Base-by-base conservation (phyloP, 2,888 invertebrate genomes). In the Volucella zonaria region DNA sequence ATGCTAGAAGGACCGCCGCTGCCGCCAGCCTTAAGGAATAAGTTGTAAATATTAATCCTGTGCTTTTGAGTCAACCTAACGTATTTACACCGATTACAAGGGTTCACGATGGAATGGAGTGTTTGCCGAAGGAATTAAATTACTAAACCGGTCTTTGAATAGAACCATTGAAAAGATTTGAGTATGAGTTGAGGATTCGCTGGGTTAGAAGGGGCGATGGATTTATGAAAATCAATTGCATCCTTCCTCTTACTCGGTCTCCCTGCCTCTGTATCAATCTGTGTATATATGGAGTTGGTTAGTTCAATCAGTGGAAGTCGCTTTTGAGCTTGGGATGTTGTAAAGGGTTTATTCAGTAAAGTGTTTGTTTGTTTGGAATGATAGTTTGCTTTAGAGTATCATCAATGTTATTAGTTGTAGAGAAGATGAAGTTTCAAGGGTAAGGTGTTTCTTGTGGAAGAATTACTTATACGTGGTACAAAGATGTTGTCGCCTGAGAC, bases 81-180 rank as follows among this genome's bases (percentile, higher is more conserved):
- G 49, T 74, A 75, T 83, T 79, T 83, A 68, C 70, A 70, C 43
- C 74, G 64, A 66, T 78, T 79, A 70, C 64, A 79, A 61, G 75
- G 75, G 23, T 71, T 75, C 80, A 80, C 45, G 40, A 18, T 40
- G 49, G 62, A 18, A 54, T 9, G n/a, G 40, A 40, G 49, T 56
- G 64, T 79, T 61, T 71, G 61, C 51, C 64, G 38, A 71, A 31
- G 61, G 75, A 75, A 80, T 80, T 83, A 80, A 76, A 83, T 83
- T 83, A 83, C 71, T 66, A 75, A 79, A 83, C 74, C 68, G 75
- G 18, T 79, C 59, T 71, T 71, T 75, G 75, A 80, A 83, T 75
- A 56, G 70, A 79, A 61, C 74, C 23, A 66, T 78, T 51, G 64
- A 40, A 68, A 45, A 10, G 43, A 14, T 14, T 42, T 14, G 18